phyloP scores from a whole-genome alignment of 2,888 invertebrate genomes.

The Lochmaea crataegi region DNA sequence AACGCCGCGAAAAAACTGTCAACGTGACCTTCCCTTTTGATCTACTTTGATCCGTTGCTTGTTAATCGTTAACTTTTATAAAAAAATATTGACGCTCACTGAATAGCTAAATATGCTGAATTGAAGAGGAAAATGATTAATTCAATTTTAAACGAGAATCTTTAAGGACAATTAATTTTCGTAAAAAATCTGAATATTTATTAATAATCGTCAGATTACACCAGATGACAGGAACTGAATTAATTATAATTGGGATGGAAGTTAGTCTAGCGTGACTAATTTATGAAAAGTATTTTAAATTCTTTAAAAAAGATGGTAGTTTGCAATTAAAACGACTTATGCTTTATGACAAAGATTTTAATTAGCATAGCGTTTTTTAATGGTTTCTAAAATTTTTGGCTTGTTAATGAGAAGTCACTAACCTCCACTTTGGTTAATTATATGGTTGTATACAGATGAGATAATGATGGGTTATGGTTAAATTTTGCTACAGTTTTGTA shows the following conservation, averaged over 20 bases:
- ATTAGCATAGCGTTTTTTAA: not conserved
- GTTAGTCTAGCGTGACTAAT: constrained; percentile 6
- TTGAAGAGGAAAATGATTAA: too few relatives aligned
- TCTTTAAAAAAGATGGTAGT: not conserved
- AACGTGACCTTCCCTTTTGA: too few relatives aligned
- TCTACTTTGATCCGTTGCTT: too few relatives aligned
- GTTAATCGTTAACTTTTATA: too few relatives aligned
- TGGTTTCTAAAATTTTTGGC: not conserved
- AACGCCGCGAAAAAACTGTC: too few relatives aligned
- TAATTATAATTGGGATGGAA: not conserved
- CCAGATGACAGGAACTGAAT: not conserved
- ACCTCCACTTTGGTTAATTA: constrained; percentile 9
- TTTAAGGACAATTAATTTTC: too few relatives aligned
- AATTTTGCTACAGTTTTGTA: not conserved
- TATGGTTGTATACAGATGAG: constrained; percentile 1
- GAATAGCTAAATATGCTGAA: too few relatives aligned
- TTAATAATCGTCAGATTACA: not conserved
- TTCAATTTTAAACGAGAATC: too few relatives aligned
- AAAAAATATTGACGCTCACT: too few relatives aligned
- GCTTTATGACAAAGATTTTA: constrained; percentile 10
- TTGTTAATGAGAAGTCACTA: not conserved
- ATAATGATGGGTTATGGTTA: not conserved
- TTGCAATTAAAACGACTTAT: constrained; percentile 2
- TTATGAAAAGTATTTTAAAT: not conserved
- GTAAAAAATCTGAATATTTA: too few relatives aligned